These are phyloP conservation scores for Rhegmatorhina hoffmannsi DNA, from an alignment of 2,113 vertebrate species.

Conservation along the genomic window DNA sequence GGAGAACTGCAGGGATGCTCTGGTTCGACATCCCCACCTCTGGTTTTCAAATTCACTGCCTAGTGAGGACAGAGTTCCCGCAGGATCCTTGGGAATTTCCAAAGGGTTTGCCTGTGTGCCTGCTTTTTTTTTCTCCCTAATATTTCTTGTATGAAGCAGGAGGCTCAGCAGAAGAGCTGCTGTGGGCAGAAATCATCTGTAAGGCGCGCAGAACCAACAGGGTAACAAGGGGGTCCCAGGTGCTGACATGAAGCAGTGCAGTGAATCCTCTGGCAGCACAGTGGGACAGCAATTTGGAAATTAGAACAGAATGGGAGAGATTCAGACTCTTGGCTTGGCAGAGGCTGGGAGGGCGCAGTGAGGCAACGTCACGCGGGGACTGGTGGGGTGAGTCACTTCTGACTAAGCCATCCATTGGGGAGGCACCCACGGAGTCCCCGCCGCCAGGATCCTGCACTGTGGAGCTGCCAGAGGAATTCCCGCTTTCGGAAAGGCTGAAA, in stretches of 20 bases:
- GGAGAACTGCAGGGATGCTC: neutral
- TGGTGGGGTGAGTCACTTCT: conserved; percentile 2
- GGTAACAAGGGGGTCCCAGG: neutral
- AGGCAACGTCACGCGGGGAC: neutral
- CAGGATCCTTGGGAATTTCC: neutral
- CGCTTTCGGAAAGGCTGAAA: neutral
- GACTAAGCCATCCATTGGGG: neutral
- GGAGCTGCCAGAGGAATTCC: conserved; percentile 19
- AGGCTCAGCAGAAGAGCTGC: neutral
- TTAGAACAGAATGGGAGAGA: neutral
- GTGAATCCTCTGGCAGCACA: neutral
- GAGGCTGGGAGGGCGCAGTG: neutral
- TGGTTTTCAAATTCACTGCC: neutral
- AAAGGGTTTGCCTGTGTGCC: neutral
- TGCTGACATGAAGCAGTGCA: neutral
- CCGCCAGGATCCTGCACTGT: neutral
- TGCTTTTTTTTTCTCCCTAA: neutral
- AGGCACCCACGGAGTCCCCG: conserved; percentile 25
- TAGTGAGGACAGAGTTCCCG: neutral
- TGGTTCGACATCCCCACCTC: neutral
- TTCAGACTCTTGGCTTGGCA: neutral
- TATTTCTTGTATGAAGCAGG: neutral
- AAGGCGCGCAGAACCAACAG: neutral
- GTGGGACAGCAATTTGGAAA: neutral
- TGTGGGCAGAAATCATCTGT: neutral